A percentile compares a stretch with the other conserved stretches of the same genome.
These are phyloP conservation scores for Tiliacea aurago DNA, from an alignment of 2,888 invertebrate species.

Conservation along the genomic window DNA sequence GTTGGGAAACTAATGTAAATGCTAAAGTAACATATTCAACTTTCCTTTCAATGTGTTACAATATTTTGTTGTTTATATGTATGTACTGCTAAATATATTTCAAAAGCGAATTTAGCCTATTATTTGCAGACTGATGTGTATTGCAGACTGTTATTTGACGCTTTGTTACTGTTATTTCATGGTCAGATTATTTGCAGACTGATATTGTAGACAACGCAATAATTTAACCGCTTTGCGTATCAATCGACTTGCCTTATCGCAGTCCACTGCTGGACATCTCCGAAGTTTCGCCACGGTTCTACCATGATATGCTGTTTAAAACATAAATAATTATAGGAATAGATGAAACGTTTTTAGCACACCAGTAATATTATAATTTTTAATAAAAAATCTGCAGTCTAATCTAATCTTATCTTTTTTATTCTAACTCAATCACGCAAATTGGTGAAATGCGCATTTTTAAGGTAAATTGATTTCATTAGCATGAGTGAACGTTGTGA, in stretches of 20 bases:
- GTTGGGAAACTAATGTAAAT: constrained; percentile 12
- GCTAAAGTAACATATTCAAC: constrained; percentile 17
- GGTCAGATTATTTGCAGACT: no score
- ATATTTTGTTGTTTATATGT: constrained; percentile 8
- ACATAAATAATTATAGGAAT: not conserved
- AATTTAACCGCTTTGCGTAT: constrained; percentile 24
- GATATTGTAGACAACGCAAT: not conserved
- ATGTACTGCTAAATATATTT: not conserved
- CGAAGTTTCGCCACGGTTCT: not conserved
- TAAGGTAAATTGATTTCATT: not conserved
- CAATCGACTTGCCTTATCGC: not conserved
- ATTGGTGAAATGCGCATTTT: constrained; percentile 12
- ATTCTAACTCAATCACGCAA: constrained; percentile 13
- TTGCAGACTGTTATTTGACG: no score
- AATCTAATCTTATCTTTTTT: constrained; percentile 32
- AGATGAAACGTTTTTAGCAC: not conserved
- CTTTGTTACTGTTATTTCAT: no score
- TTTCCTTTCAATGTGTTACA: constrained; percentile 5
- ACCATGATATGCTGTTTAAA: not conserved
- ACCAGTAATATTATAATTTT: not conserved
- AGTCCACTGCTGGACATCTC: not conserved
- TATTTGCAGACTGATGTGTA: no score
- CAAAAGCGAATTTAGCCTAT: constrained; percentile 8
- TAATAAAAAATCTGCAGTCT: not conserved
- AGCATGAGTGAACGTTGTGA: not conserved